Conservation (phyloP, 2,888 invertebrate species). For the Chloroclystis v-ata region DNA sequence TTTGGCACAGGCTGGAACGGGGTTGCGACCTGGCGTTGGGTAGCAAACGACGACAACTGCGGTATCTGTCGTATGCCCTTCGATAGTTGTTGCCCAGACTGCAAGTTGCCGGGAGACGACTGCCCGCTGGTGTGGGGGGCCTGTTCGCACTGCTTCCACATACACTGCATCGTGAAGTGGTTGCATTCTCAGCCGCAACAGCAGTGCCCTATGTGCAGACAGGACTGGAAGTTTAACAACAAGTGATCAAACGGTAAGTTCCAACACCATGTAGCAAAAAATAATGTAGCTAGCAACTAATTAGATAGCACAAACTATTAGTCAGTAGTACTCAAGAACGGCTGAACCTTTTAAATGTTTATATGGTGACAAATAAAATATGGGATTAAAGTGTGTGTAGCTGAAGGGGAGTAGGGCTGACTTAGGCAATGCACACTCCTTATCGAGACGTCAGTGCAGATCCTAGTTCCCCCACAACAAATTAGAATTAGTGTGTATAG, state of each 20-base stretch:
- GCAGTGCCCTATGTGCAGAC: slow-evolving; percentile 97
- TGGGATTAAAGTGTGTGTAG: too few relatives aligned
- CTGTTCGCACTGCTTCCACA: slow-evolving; percentile 99
- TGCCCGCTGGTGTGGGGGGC: slow-evolving; percentile 99
- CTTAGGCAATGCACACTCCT: too few relatives aligned
- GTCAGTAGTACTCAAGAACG: too few relatives aligned
- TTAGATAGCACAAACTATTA: too few relatives aligned
- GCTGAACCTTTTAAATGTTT: too few relatives aligned
- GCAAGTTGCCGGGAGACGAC: slow-evolving; percentile 97
- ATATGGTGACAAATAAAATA: too few relatives aligned
- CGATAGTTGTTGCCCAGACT: slow-evolving; percentile 98
- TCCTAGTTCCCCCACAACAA: too few relatives aligned
- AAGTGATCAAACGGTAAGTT: slow-evolving; percentile 61
- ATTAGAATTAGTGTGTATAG: too few relatives aligned
- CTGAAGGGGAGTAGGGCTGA: too few relatives aligned
- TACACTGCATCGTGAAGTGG: slow-evolving; percentile 99
- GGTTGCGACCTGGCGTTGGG: slow-evolving; percentile 99
- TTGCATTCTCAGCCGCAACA: slow-evolving; percentile 94
- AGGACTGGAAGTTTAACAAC: slow-evolving; percentile 98
- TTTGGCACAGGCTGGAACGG: slow-evolving; percentile 88
- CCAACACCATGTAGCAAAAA: too few relatives aligned
- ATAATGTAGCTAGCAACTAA: too few relatives aligned
- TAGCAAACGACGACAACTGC: slow-evolving; percentile 99
- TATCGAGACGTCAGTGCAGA: too few relatives aligned
- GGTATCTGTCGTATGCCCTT: slow-evolving; percentile 99